phyloP scores from a whole-genome alignment of 1,140 invertebrate genomes.

The Gryon sp. region DNA sequence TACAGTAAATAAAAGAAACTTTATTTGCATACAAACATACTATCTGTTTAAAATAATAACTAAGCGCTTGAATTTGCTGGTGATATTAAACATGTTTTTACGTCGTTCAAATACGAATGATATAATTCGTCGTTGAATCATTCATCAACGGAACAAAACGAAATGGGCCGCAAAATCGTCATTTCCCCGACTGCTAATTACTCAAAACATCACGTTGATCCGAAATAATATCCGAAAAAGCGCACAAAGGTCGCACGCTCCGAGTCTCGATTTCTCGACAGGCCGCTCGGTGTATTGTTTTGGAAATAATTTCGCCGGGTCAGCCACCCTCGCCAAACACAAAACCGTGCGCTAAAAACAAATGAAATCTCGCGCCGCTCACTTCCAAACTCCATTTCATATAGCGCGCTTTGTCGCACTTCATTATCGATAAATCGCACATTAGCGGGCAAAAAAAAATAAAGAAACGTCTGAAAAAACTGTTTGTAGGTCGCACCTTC shows the following conservation, averaged over 20 bases:
- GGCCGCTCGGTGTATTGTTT: constrained; percentile 45
- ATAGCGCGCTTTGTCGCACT: constrained; percentile 45
- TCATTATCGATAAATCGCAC: constrained; percentile 53
- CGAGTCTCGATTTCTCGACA: constrained; percentile 40
- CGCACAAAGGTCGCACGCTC: constrained; percentile 30
- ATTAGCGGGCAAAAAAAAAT: constrained; percentile 23
- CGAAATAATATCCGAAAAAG: constrained; percentile 56
- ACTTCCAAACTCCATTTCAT: constrained; percentile 30
- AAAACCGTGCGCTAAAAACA: constrained; percentile 46
- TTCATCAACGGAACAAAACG: constrained; percentile 31
- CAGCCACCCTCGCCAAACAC: constrained; percentile 24
- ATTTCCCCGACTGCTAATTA: constrained; percentile 32
- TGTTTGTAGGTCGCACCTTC: constrained; percentile 45
- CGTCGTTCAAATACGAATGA: not conserved
- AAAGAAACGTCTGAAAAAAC: constrained; percentile 28
- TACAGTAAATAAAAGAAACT: too few species aligned
- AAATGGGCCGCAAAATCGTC: constrained; percentile 43
- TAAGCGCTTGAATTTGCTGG: too few species aligned
- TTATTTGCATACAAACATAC: too few species aligned
- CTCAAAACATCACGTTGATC: constrained; percentile 32
- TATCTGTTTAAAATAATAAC: too few species aligned
- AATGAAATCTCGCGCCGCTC: constrained; percentile 38
- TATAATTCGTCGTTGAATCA: constrained; percentile 7
- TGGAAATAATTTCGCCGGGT: constrained; percentile 52
- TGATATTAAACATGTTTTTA: not conserved